Evolutionary conservation across 2,113 vertebrate species (phyloP).

Genomic region (Notarius lentiginosus): DNA sequence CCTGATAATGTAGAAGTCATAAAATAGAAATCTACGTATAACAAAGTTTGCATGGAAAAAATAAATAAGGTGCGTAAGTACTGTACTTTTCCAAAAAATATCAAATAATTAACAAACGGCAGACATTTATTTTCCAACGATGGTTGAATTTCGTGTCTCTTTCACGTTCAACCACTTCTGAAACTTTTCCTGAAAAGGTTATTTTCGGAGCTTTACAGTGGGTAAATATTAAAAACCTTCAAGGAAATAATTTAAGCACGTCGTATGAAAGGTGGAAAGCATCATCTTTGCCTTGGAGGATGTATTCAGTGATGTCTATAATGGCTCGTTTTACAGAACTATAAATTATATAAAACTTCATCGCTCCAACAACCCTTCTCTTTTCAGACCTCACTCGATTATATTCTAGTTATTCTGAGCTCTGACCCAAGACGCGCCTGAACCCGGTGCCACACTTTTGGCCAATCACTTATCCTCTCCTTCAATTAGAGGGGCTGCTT

Average conservation of each 20-base stretch:
- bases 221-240: neutral
- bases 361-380: neutral
- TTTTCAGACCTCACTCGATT: neutral
- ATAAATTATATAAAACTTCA: neutral
- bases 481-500: conserved; percentile 40
- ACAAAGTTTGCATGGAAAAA: no score
- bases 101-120: neutral
- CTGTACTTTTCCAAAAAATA: neutral
- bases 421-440: neutral
- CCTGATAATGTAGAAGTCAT: no score
- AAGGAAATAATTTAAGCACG: neutral
- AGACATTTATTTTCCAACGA: neutral
- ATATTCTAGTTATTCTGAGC: neutral
- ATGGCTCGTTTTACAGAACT: neutral
- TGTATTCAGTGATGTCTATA: neutral
- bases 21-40: no score
- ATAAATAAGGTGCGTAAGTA: no score
- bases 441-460: neutral
- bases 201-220: neutral
- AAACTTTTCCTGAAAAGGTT: neutral
- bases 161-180: neutral
- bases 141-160: neutral
- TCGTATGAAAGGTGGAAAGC: neutral
- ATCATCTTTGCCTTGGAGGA: neutral
- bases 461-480: conserved; percentile 17